Evolutionary conservation across 2,888 invertebrate genomes (phyloP).

Genomic region (Eupithecia exiguata): DNA sequence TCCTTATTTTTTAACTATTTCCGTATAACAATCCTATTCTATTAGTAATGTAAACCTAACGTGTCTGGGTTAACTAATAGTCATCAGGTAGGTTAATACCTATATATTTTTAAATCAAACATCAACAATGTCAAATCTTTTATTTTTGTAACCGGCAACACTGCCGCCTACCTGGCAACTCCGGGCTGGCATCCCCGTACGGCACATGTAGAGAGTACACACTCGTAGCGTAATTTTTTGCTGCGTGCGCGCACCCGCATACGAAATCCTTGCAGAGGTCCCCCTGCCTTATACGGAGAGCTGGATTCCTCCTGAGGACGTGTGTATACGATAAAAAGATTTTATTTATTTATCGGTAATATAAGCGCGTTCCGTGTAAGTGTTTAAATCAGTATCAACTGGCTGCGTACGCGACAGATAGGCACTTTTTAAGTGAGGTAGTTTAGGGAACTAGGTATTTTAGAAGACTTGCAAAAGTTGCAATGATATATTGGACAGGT

Average conservation of each 20-base stretch:
- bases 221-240: conserved; percentile 79
- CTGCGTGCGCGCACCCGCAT: conserved; percentile 64
- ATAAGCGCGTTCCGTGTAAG: conserved; percentile 64
- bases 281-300: conserved; percentile 76
- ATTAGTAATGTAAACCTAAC: neutral
- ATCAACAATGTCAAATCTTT: neutral
- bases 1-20: too few species aligned
- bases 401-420: conserved; percentile 53
- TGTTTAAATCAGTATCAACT: conserved; percentile 68
- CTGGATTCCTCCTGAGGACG: conserved; percentile 75
- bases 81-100: neutral
- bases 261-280: conserved; percentile 70
- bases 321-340: conserved; percentile 72
- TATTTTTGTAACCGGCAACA: conserved; percentile 24
- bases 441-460: too few species aligned
- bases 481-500: too few species aligned
- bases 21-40: neutral
- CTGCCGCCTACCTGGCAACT: conserved; percentile 48
- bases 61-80: too few species aligned
- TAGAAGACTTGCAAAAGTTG: too few species aligned
- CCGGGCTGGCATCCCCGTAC: conserved; percentile 67
- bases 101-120: neutral
- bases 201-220: conserved; percentile 63
- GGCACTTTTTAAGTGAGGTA: conserved; percentile 22
- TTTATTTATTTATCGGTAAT: conserved; percentile 76